phyloP scores from a whole-genome alignment of 2,797 vertebrate genomes.

The Discoglossus pictus region DNA sequence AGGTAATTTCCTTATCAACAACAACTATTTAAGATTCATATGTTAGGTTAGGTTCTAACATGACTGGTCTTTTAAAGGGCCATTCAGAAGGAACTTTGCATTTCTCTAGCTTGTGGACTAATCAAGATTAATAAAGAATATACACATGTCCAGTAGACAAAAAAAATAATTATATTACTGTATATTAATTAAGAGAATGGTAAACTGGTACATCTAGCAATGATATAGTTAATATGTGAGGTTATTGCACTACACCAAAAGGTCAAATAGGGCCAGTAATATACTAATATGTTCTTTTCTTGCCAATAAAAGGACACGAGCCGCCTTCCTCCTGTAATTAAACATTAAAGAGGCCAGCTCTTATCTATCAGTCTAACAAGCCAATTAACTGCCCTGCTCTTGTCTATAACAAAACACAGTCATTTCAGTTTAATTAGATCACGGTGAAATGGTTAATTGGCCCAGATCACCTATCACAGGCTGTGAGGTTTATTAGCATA shows the following conservation, averaged over 20 bases:
- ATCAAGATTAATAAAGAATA: too few relatives aligned
- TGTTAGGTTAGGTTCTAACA: too few relatives aligned
- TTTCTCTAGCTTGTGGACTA: too few relatives aligned
- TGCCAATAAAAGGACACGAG: slow-evolving; percentile 40
- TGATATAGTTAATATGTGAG: too few relatives aligned
- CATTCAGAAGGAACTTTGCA: too few relatives aligned
- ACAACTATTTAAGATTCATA: too few relatives aligned
- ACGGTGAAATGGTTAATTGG: slow-evolving; percentile 42
- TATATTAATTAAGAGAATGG: slow-evolving; percentile 20
- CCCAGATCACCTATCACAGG: slow-evolving; percentile 4
- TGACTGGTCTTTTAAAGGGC: too few relatives aligned
- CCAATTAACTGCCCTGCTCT: slow-evolving; percentile 35
- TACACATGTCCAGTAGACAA: too few relatives aligned
- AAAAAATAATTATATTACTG: too few relatives aligned
- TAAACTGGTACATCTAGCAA: too few relatives aligned
- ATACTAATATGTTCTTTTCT: slow-evolving; percentile 7
- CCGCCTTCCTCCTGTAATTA: slow-evolving; percentile 31
- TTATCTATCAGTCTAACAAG: slow-evolving; percentile 29
- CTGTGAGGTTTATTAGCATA: slow-evolving; percentile 5
- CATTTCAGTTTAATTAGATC: slow-evolving; percentile 40
- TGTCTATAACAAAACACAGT: slow-evolving; percentile 11
- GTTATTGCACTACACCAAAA: not conserved
- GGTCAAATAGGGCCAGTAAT: slow-evolving; percentile 34
- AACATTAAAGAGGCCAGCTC: slow-evolving; percentile 27
- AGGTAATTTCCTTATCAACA: too few relatives aligned